These are phyloP conservation scores for Brachionus manjavacas DNA, from an alignment of 1,140 invertebrate genomes.

Conservation along the genomic window DNA sequence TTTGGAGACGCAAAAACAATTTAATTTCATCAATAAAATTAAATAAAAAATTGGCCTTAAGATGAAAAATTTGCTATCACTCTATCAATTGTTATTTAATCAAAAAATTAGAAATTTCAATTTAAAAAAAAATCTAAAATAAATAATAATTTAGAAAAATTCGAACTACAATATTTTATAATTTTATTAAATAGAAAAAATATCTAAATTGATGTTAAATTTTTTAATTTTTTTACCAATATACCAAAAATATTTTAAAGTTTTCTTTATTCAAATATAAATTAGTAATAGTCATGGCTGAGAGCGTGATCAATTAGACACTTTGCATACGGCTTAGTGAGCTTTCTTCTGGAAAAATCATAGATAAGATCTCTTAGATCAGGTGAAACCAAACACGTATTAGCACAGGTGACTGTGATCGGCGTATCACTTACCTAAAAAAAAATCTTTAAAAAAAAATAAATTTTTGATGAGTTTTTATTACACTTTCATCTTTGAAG, in stretches of 20 bases:
- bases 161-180: neutral
- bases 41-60: too few species aligned
- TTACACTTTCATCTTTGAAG: constrained; percentile 16
- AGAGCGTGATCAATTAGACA: constrained; percentile 24
- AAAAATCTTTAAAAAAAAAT: neutral
- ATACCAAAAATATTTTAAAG: neutral
- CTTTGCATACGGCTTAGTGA: constrained; percentile 20
- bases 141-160: too few species aligned
- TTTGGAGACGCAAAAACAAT: too few species aligned
- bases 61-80: too few species aligned
- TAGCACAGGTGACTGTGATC: constrained; percentile 11
- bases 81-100: too few species aligned
- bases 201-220: neutral
- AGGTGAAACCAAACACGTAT: constrained; percentile 13
- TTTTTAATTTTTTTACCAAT: neutral
- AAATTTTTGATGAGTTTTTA: neutral
- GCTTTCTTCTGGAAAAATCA: neutral
- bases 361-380: constrained; percentile 5
- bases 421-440: constrained; percentile 21
- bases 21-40: too few species aligned
- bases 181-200: neutral
- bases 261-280: neutral
- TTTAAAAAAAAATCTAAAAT: too few species aligned
- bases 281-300: constrained; percentile 28
- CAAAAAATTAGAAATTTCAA: too few species aligned